These are phyloP conservation scores for Theocolax elegans DNA, from an alignment of 1,140 invertebrate species.

Conservation along the genomic window DNA sequence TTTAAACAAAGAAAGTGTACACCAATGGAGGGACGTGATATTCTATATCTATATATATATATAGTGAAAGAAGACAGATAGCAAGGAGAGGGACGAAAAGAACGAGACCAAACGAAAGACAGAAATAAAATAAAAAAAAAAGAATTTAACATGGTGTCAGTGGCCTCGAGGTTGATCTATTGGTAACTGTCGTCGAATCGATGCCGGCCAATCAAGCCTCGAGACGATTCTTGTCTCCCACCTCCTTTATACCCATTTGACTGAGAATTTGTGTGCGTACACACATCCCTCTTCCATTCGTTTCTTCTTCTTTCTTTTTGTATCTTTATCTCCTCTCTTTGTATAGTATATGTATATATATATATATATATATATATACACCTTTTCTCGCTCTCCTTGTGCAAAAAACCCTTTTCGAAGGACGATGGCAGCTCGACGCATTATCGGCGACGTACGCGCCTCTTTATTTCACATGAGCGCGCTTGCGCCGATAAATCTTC, in stretches of 20 bases:
- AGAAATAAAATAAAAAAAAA: not conserved
- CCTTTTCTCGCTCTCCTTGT: not conserved
- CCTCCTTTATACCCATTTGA: not conserved
- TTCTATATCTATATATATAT: too few species aligned
- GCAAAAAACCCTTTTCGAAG: not conserved
- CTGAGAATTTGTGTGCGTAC: not conserved
- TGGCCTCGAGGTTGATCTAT: conserved; percentile 23
- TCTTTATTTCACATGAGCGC: conserved; percentile 30
- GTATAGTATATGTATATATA: too few species aligned
- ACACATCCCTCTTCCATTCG: not conserved
- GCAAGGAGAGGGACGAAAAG: too few species aligned
- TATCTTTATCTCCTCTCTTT: not conserved
- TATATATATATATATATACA: too few species aligned
- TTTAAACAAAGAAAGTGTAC: too few species aligned
- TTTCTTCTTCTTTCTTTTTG: not conserved
- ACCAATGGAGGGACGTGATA: too few species aligned
- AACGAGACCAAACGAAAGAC: too few species aligned
- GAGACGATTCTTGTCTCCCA: conserved; percentile 16
- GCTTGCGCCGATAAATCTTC: conserved; percentile 24
- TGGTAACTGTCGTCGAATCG: conserved; percentile 20
- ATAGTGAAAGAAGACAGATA: too few species aligned
- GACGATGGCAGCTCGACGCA: conserved; percentile 12
- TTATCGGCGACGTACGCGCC: conserved; percentile 30
- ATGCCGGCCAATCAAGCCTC: conserved; percentile 49
- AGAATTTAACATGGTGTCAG: conserved; percentile 15